These are phyloP conservation scores for Papilio glaucus DNA, from an alignment of 1,140 invertebrate species.

Conservation along the genomic window DNA sequence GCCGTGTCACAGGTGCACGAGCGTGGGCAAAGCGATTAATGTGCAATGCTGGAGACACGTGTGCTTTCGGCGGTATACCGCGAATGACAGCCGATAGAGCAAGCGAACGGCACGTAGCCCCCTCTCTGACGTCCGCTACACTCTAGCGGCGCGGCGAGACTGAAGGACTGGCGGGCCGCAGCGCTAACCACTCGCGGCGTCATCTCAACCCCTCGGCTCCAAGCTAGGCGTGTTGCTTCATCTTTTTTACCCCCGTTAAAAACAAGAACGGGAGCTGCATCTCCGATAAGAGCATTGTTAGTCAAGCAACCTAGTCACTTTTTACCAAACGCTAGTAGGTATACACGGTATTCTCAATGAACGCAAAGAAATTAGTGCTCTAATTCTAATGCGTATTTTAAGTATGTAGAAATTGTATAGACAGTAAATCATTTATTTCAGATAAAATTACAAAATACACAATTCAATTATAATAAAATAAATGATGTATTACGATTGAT, in stretches of 20 bases:
- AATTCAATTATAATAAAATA: no score
- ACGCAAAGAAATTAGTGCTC: constrained; percentile 42
- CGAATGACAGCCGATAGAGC: constrained; percentile 66
- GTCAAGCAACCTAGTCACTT: constrained; percentile 64
- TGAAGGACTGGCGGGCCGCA: constrained; percentile 55
- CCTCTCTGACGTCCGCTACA: constrained; percentile 71
- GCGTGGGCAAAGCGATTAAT: constrained; percentile 56
- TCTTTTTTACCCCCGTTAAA: constrained; percentile 39
- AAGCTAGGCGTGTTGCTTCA: constrained; percentile 43
- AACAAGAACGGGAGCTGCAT: constrained; percentile 30
- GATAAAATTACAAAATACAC: no score
- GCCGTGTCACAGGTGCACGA: constrained; percentile 71
- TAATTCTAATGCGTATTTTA: neutral
- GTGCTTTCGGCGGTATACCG: constrained; percentile 69
- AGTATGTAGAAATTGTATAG: neutral
- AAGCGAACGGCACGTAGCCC: constrained; percentile 54
- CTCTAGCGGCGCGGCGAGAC: constrained; percentile 71
- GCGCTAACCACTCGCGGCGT: constrained; percentile 54
- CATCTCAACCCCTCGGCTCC: constrained; percentile 62
- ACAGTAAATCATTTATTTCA: no score
- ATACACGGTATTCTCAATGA: constrained; percentile 72
- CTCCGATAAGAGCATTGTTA: constrained; percentile 26
- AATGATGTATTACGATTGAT: no score
- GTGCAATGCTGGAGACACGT: constrained; percentile 66
- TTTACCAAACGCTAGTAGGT: constrained; percentile 72